Base-by-base conservation (phyloP, 2,797 vertebrate species). In the Rhinogobio ventralis region DNA sequence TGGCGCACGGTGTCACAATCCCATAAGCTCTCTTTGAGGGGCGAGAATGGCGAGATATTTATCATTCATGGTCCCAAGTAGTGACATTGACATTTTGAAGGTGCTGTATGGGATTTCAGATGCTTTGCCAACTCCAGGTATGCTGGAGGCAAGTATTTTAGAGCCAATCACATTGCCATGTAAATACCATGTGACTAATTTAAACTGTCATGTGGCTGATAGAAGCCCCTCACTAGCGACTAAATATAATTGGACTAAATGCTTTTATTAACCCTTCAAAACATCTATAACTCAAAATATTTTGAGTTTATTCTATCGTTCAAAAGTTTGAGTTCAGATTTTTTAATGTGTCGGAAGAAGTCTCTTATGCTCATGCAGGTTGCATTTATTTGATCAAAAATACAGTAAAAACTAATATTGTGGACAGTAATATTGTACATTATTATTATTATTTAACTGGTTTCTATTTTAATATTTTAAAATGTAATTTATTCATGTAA, bases 11-110 rank as follows among this genome's bases (percentile, higher is more conserved):
- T 78, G 85, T 74, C 62, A 79, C 85, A 87, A 87, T 87, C 83
- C 86, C 57, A 87, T 79, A 87, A 85, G 85, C 83, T 83, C 80
- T 85, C 39, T 68, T 53, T 71, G 60, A 83, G 86, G 83, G 85
- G 23, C 60, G 74, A 33, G 57, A 66, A 33, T 51, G 66, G 8
- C 2, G 2, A 78, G 81, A 83, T 82, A 60, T 57, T 72, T 64
- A 82, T 86, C 86, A 39, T 23, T 85, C 33, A 55, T 20, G 46
- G 57, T 69, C 49, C 71, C 55, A 62, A 66, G 66, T 72, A 45
- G 28, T 68, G 42, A 73, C 42, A 71, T 53, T 84, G 66, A 28
- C 39, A 71, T 71, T 84, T 46, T 79, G 25, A 84, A 79, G 75
- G 73, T 57, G 62, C 33, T 68, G 33, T 30, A 46, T 77, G n/a